phyloP scores from a whole-genome alignment of 1,140 invertebrate genomes.

The Neodiprion lecontei region DNA sequence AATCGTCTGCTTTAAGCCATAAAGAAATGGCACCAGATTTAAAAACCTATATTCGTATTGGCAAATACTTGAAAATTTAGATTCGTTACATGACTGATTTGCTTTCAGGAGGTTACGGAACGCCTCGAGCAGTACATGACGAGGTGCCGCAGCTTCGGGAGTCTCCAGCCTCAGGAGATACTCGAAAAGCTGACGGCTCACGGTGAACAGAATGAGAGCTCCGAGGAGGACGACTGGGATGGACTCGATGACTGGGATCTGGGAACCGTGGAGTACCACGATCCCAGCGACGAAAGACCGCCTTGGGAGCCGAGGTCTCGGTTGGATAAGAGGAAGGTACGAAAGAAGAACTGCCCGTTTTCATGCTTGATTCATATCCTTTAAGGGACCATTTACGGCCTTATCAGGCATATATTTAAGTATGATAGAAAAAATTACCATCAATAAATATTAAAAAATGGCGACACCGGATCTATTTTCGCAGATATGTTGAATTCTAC shows the following conservation, averaged over 20 bases:
- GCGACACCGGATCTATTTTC: not conserved
- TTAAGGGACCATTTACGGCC: not conserved
- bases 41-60: conserved; percentile 14
- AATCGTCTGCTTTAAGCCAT: too few species aligned
- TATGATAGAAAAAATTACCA: too few species aligned
- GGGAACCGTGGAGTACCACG: conserved; percentile 52
- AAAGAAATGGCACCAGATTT: too few species aligned
- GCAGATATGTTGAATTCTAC: not conserved
- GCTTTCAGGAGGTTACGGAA: conserved; percentile 35
- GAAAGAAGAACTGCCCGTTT: not conserved
- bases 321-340: conserved; percentile 6
- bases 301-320: conserved; percentile 26
- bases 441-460: too few species aligned
- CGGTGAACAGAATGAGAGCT: conserved; percentile 30
- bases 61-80: not conserved
- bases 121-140: conserved; percentile 53
- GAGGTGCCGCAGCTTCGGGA: conserved; percentile 52
- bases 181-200: conserved; percentile 43
- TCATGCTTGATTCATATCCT: too few species aligned
- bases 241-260: conserved; percentile 59
- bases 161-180: conserved; percentile 49
- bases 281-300: conserved; percentile 23
- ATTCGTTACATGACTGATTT: not conserved
- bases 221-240: conserved; percentile 56
- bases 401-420: too few species aligned